Evolutionary conservation across 1,140 invertebrate species (phyloP), one percentile per base, ranked within the genome.

Genomic region (Venturia canescens): DNA sequence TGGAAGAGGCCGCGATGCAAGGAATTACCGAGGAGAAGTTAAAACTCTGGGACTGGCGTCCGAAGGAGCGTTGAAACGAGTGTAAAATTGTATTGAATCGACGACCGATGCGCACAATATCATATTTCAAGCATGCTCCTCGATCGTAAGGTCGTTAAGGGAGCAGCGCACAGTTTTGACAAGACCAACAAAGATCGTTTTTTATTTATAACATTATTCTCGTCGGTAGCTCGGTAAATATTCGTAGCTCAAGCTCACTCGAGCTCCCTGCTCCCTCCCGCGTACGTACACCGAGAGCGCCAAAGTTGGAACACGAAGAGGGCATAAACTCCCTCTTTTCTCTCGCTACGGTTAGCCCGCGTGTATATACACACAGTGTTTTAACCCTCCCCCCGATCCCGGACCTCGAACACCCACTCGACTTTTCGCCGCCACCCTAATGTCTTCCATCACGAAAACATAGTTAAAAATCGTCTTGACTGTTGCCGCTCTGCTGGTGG

Each of bases 371-470:
- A 69, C 66, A 63, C 27, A 31, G 15, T 31, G 4, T 66, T 66
- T 13, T 66, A 23, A 23, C 60, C 29, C n/a, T 16, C 71, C 3
- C 18, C 48, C 23, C 48, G n/a, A n/a, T n/a, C n/a, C n/a, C n/a
- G n/a, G n/a, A n/a, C 18, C 13, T 7, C 18, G 44, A 21, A 44
- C 27, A 63, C 16, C 53, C 72, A 60, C 50, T 76, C 71, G 38
- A 72, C 70, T 72, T 57, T 74, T 48, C 44, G 29, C 44, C 50
- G 48, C 80, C 53, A 78, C 53, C 85, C 87, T 88, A 88, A 89
- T 88, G 83, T 84, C 82, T 83, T 88, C 78, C 82, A 87, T 88
- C 89, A 89, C 88, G 89, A 84, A 88, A 82, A 84, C 66, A 69
- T 53, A 83, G 84, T 85, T 86, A 86, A 89, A 89, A 89, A 86